Conservation (phyloP, 2,888 invertebrate genomes). For the Latrodectus hesperus region DNA sequence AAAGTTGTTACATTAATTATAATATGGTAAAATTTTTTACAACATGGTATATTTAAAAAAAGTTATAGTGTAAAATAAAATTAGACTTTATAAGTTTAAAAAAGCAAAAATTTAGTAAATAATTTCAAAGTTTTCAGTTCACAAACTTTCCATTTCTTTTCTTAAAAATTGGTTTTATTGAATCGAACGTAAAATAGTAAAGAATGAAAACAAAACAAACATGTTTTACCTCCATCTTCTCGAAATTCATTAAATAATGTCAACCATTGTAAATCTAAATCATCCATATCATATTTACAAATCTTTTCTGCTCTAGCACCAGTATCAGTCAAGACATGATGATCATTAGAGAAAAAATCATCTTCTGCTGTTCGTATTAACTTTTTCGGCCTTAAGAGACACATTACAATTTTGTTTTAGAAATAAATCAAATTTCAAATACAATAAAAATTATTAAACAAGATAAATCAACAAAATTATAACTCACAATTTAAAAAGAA, state of each 20-base stretch:
- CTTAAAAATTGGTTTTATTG: not conserved
- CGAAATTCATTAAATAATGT: conserved; percentile 90
- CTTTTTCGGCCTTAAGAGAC: conserved; percentile 84
- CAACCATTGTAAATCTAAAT: conserved; percentile 93
- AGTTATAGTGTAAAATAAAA: too few species aligned
- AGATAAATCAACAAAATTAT: not conserved
- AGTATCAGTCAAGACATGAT: conserved; percentile 89
- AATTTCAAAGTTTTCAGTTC: too few species aligned
- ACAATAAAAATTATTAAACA: not conserved
- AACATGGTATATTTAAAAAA: too few species aligned
- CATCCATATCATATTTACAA: conserved; percentile 96
- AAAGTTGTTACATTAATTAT: too few species aligned
- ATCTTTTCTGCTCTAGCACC: conserved; percentile 92
- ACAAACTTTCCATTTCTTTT: too few species aligned
- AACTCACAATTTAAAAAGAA: conserved; percentile 70
- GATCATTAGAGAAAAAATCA: conserved; percentile 87
- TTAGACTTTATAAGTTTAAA: too few species aligned
- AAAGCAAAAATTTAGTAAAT: too few species aligned
- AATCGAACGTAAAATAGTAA: not conserved
- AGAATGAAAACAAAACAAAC: not conserved
- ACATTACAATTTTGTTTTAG: too few species aligned
- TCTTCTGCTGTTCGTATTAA: conserved; percentile 93
- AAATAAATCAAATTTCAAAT: not conserved
- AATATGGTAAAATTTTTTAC: too few species aligned
- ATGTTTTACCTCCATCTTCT: conserved; percentile 78